A percentile compares a stretch with the other conserved stretches of the same genome.
Conservation (phyloP, 2,113 vertebrate species). For the Lynx canadensis region DNA sequence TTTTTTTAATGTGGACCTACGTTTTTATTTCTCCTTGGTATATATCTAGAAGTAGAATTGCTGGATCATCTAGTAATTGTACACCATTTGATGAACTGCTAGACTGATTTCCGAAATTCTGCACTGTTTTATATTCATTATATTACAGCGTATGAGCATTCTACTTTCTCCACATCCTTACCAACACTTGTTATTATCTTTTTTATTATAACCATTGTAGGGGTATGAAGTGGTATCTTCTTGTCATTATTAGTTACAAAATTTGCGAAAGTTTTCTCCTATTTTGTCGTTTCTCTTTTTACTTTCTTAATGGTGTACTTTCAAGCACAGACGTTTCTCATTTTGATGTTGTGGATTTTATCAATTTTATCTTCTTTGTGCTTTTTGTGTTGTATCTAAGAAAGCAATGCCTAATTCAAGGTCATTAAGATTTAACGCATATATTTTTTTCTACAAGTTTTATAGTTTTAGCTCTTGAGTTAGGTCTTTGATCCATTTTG, state of each 20-base stretch:
- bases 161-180: not conserved
- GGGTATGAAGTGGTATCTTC: not conserved
- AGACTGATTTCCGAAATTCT: not conserved
- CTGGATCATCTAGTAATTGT: not conserved
- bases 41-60: not conserved
- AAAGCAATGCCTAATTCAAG: not conserved
- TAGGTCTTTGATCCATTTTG: not conserved
- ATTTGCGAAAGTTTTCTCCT: not conserved
- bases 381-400: not conserved
- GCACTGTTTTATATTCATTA: not conserved
- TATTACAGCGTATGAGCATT: not conserved
- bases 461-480: not conserved
- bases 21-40: not conserved
- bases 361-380: not conserved
- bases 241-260: not conserved
- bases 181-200: not conserved
- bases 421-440: not conserved
- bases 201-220: not conserved
- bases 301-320: not conserved
- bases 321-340: not conserved
- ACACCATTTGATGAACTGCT: not conserved
- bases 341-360: not conserved
- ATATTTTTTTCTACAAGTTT: not conserved
- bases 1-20: not conserved
- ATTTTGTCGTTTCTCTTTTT: not conserved